These are phyloP conservation scores for Drosophila percnosoma DNA, from an alignment of 2,888 invertebrate genomes.

Conservation along the genomic window DNA sequence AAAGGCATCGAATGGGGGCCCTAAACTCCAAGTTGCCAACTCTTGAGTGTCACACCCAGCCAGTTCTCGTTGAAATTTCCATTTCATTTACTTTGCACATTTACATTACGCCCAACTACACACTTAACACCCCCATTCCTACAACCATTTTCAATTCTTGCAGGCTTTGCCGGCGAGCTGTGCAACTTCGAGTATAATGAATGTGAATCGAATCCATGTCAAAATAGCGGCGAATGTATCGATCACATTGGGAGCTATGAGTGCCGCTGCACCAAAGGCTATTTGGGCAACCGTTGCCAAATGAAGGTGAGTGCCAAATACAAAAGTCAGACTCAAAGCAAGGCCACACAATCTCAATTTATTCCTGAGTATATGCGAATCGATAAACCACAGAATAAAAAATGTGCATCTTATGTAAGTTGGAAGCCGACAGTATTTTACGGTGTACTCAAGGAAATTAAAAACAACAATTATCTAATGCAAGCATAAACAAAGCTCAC, in stretches of 20 bases:
- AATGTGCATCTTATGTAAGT: not conserved
- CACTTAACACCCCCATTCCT: conserved; percentile 4
- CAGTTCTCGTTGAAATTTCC: conserved; percentile 69
- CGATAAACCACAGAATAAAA: not conserved
- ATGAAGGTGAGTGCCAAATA: conserved; percentile 87
- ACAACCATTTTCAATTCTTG: conserved; percentile 37
- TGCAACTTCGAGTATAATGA: conserved; percentile 92
- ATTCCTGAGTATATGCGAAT: conserved; percentile 4
- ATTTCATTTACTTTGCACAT: conserved; percentile 80
- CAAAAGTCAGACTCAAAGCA: conserved; percentile 1
- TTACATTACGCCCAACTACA: conserved; percentile 59
- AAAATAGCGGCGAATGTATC: conserved; percentile 90
- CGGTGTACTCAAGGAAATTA: not conserved
- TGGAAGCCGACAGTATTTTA: not conserved
- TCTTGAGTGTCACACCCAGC: conserved; percentile 38
- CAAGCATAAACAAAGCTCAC: not conserved
- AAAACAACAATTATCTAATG: conserved; percentile 6
- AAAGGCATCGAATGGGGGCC: conserved; percentile 5
- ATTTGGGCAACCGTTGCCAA: conserved; percentile 89
- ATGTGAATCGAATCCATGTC: conserved; percentile 91
- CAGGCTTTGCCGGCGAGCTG: conserved; percentile 90
- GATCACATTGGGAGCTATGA: conserved; percentile 89
- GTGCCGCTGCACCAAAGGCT: conserved; percentile 90
- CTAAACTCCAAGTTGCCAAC: conserved; percentile 12
- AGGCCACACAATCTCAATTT: not conserved